Base-by-base conservation (phyloP, 2,888 invertebrate genomes). In the Unio delphinus region DNA sequence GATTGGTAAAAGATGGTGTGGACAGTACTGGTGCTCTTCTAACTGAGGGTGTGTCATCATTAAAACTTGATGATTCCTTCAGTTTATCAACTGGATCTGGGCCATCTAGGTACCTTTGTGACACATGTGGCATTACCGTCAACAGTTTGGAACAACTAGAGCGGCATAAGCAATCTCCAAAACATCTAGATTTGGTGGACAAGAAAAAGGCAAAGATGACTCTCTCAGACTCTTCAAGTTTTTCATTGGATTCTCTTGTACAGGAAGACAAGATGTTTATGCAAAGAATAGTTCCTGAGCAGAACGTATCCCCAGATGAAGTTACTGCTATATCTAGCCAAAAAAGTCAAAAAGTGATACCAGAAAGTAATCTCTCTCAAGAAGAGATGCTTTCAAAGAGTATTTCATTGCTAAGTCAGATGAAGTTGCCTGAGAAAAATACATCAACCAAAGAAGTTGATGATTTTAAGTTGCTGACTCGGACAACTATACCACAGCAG, bases 91-190 rank as follows among this genome's bases (percentile, higher is more conserved):
- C 8, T 69, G 68, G 18, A 70, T 71, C 57, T 71, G 67, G 11
- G 55, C 60, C 76, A n/a, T 54, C 20, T 5, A 80, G 82, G 80
- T 72, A 70, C 61, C 55, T 64, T 11, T 86, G 86, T 77, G 65
- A 78, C 1, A 64, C 81, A 7, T 86, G 86, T 68, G 72, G 80
- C 26, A 79, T 80, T 56, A 65, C 61, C 20, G 64, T 84, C 1
- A 83, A 85, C 69, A 80, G 82, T 1, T 15, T n/a, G 7, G 76
- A 81, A 64, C 82, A 84, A 61, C 66, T 80, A 7, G 28, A 67
- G 8, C 71, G 75, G 11, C 83, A 85, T 68, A 67, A 78, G n/a
- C 59, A 72, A 8, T 78, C 80, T 54, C 74, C 78, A 17, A 77
- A 70, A 26, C 82, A 83, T 61, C 26, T 69, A 28, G 61, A 57